A percentile compares a stretch with the other conserved stretches of the same genome.
Evolutionary conservation across 2,797 vertebrate species (phyloP).

Genomic region (Gymnodraco acuticeps): DNA sequence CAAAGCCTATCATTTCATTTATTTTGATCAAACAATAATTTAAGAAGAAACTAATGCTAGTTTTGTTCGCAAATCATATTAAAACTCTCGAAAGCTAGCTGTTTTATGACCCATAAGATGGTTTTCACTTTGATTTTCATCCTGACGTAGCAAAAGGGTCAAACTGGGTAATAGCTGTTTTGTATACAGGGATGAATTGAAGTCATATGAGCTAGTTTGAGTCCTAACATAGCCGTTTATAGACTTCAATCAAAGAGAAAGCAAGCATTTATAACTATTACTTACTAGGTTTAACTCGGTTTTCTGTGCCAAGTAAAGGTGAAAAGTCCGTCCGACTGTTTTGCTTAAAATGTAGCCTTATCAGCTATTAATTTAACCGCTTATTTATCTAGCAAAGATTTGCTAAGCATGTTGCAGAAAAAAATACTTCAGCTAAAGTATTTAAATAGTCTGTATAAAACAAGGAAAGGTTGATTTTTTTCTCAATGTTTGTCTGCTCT

Average conservation of each 20-base stretch:
- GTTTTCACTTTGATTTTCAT: neutral
- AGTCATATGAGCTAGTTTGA: neutral
- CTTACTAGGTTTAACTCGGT: no score
- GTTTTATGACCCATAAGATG: neutral
- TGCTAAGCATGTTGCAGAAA: neutral
- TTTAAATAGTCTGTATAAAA: neutral
- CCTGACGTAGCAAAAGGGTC: neutral
- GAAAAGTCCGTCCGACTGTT: conserved; percentile 18
- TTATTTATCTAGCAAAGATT: neutral
- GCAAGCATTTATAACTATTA: neutral
- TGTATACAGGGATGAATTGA: neutral
- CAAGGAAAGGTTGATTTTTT: neutral
- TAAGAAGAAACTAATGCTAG: neutral
- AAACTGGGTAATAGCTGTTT: neutral
- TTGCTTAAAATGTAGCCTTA: neutral
- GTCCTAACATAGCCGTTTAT: neutral
- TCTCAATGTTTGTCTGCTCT: neutral
- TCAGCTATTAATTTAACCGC: neutral
- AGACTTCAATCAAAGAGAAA: neutral
- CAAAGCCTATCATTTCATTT: conserved; percentile 2
- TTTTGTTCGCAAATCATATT: neutral
- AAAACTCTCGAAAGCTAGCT: neutral
- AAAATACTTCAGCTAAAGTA: neutral
- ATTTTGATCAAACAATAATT: neutral
- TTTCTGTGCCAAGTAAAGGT: neutral